These are phyloP conservation scores for Drosophila orosa DNA, from an alignment of 1,140 invertebrate genomes.

Conservation along the genomic window DNA sequence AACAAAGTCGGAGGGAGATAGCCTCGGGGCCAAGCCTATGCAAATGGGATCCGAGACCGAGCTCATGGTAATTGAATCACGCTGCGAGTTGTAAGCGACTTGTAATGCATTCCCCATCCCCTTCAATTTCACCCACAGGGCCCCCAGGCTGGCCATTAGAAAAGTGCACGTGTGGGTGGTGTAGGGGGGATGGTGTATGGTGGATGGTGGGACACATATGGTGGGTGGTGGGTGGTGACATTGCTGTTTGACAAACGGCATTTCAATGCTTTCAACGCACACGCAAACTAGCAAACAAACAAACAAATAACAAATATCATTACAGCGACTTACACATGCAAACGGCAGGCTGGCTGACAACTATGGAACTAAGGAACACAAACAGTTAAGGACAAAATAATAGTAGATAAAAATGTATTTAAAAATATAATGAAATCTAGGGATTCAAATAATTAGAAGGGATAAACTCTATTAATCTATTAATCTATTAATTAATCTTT, in stretches of 20 bases:
- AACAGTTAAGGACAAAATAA: neutral
- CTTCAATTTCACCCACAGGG: neutral
- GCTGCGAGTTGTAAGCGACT: conserved; percentile 74
- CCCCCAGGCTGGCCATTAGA: conserved; percentile 63
- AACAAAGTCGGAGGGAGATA: conserved; percentile 15
- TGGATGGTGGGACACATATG: neutral
- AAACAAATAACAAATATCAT: conserved; percentile 74
- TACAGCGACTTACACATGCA: conserved; percentile 79
- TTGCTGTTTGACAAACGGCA: conserved; percentile 69
- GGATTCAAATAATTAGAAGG: too few relatives aligned
- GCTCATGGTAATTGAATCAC: conserved; percentile 79
- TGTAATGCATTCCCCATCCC: conserved; percentile 63
- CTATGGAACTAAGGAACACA: conserved; percentile 33
- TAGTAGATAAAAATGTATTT: neutral
- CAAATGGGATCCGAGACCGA: conserved; percentile 64
- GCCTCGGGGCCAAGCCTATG: conserved; percentile 56
- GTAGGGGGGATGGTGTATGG: neutral
- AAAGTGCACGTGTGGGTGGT: conserved; percentile 63
- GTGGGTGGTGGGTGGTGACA: conserved; percentile 1
- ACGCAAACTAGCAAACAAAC: conserved; percentile 59
- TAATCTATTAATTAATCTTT: neutral
- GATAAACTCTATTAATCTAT: too few relatives aligned
- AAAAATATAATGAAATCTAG: neutral
- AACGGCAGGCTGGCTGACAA: conserved; percentile 69
- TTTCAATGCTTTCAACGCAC: conserved; percentile 78